These are phyloP conservation scores for Rallus crepitans DNA, from an alignment of 2,797 vertebrate species.

Conservation along the genomic window DNA sequence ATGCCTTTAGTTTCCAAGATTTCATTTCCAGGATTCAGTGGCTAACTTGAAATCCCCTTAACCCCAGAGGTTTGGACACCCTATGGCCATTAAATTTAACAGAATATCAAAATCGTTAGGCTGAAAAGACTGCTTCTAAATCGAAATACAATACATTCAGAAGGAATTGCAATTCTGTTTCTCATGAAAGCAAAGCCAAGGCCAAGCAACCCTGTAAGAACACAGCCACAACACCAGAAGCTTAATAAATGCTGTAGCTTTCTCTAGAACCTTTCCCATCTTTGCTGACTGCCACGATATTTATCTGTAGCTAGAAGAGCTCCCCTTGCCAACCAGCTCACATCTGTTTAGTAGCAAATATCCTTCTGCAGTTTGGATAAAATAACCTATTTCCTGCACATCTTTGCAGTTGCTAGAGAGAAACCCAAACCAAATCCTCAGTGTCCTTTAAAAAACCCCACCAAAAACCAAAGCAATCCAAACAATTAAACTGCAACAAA, in stretches of 20 bases:
- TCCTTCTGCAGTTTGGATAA: neutral
- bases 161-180: neutral
- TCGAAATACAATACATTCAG: neutral
- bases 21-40: neutral
- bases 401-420: neutral
- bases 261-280: neutral
- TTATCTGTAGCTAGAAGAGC: neutral
- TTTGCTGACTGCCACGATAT: neutral
- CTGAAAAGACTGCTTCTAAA: neutral
- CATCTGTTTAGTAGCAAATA: neutral
- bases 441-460: neutral
- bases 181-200: neutral
- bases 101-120: neutral
- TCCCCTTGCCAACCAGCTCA: neutral
- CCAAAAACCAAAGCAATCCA: neutral
- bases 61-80: neutral
- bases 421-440: neutral
- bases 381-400: neutral
- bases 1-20: neutral
- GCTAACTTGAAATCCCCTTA: neutral
- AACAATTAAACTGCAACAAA: neutral
- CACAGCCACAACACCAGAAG: neutral
- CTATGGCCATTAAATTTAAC: neutral
- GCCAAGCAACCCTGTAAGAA: constrained; percentile 5
- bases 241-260: neutral